Evolutionary conservation across 2,888 invertebrate genomes (phyloP).

Genomic region (Brachyopa scutellaris): DNA sequence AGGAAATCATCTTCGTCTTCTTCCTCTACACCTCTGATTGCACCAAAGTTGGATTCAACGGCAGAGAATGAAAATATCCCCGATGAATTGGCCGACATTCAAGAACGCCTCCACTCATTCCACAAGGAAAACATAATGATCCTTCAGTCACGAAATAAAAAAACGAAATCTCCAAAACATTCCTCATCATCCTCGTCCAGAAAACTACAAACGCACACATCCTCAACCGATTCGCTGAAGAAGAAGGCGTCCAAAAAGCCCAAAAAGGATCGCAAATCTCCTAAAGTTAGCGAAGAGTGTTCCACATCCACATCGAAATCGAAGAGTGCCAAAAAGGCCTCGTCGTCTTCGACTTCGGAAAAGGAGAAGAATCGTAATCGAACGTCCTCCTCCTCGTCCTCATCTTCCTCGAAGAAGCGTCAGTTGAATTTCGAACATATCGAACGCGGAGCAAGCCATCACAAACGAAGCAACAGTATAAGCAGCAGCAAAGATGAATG

Average conservation of each 20-base stretch:
- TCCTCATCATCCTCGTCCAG: slow-evolving; percentile 53
- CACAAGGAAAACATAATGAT: slow-evolving; percentile 86
- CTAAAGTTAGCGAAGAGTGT: slow-evolving; percentile 35
- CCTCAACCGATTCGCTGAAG: slow-evolving; percentile 26
- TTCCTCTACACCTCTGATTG: slow-evolving; percentile 29
- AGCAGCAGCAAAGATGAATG: slow-evolving; percentile 51
- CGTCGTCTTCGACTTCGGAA: slow-evolving; percentile 73
- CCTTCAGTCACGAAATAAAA: slow-evolving; percentile 85
- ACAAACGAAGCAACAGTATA: slow-evolving; percentile 61
- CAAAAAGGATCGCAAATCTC: slow-evolving; percentile 49
- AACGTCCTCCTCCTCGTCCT: slow-evolving; percentile 70
- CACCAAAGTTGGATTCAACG: slow-evolving; percentile 28
- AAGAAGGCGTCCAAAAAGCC: slow-evolving; percentile 53
- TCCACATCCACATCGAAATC: slow-evolving; percentile 47
- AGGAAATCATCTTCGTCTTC: slow-evolving; percentile 50
- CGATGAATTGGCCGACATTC: slow-evolving; percentile 85
- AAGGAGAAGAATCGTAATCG: slow-evolving; percentile 80
- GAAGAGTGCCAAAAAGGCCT: slow-evolving; percentile 62
- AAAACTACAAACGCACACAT: slow-evolving; percentile 74
- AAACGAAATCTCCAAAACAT: slow-evolving; percentile 76
- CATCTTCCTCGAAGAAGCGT: slow-evolving; percentile 77
- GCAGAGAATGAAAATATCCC: slow-evolving; percentile 76
- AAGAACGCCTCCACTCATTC: slow-evolving; percentile 85
- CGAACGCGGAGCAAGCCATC: slow-evolving; percentile 78
- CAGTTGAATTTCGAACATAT: slow-evolving; percentile 83